Conservation (phyloP, 2,797 vertebrate genomes). For the Syngnathus rostellatus region DNA sequence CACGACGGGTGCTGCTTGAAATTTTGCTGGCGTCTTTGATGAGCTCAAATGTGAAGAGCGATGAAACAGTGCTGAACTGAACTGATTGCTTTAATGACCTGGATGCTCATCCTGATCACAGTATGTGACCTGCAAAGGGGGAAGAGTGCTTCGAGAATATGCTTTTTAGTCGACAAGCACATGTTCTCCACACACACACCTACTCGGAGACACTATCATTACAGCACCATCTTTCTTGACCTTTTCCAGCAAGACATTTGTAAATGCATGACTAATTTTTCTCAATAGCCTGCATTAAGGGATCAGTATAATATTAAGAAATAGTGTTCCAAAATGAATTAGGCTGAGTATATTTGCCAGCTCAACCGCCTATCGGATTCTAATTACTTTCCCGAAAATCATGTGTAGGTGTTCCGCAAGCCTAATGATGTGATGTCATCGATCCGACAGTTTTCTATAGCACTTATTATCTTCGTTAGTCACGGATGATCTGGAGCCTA, state of each 20-base stretch:
- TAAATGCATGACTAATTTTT: conserved; percentile 25
- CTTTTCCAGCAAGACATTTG: conserved; percentile 28
- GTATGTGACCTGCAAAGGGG: conserved; percentile 20
- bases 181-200: background rate
- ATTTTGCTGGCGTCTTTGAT: conserved; percentile 14
- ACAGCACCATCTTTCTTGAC: conserved; percentile 31
- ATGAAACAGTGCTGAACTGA: conserved; percentile 22
- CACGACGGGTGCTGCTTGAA: background rate
- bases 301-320: conserved; percentile 18
- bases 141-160: conserved; percentile 25
- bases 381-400: background rate
- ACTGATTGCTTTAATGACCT: conserved; percentile 37
- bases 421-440: background rate
- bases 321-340: background rate
- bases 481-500: too few relatives aligned
- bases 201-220: conserved; percentile 28
- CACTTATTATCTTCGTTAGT: too few relatives aligned
- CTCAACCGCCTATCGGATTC: conserved; percentile 13
- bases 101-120: conserved; percentile 27
- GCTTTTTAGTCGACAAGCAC: conserved; percentile 20
- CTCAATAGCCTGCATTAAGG: conserved; percentile 26
- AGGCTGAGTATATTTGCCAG: conserved; percentile 10
- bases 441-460: too few relatives aligned
- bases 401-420: background rate
- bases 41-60: conserved; percentile 8